Evolutionary conservation across 2,113 vertebrate genomes (phyloP), one percentile per base, ranked within the genome.

Genomic region (Brachyhypopomus occidentalis): DNA sequence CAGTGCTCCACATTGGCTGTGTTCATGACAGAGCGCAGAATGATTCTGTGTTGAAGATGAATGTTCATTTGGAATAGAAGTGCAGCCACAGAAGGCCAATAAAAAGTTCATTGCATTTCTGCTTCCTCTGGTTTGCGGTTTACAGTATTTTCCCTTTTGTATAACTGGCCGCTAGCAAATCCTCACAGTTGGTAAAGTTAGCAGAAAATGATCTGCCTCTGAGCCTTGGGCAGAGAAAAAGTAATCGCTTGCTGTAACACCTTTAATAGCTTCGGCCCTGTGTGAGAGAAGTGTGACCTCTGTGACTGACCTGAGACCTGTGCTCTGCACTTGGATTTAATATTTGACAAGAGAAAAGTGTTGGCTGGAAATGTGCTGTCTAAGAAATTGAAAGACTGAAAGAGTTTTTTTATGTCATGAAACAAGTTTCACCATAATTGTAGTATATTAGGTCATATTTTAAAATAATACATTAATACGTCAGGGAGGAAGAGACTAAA

Each of bases 61-160:
- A 41, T 75, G 25, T 60, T 59, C 45, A 64, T 76, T 76, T 71
- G 70, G 6, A 22, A 72, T 38, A 27, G 4, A 17, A 45, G 45
- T 66, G 22, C 41, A 25, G 41, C 59, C 77, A 72, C 72, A 85
- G 12, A 23, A 69, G 79, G 59, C 19, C 80, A 81, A 70, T 75
- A 76, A 75, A 81, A 81, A 59, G 14, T 60, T 72, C 45, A 76
- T 52, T 52, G 34, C 72, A 25, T 85, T 85, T 83, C 80, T 73
- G 62, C 67, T 66, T 82, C 58, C 45, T 20, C 52, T 62, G 70
- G 63, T 78, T 60, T 70, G 71, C 70, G 58, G 36, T 67, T 74
- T 70, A 72, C 34, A 58, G 5, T 66, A 45, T 41, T 25, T 66
- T 30, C 45, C 22, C 16, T 56, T 23, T 73, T 22, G 34, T 73